Percentiles rank a stretch among this genome's conserved stretches.
phyloP scores from a whole-genome alignment of 2,888 invertebrate genomes.

The Aethes cnicana region DNA sequence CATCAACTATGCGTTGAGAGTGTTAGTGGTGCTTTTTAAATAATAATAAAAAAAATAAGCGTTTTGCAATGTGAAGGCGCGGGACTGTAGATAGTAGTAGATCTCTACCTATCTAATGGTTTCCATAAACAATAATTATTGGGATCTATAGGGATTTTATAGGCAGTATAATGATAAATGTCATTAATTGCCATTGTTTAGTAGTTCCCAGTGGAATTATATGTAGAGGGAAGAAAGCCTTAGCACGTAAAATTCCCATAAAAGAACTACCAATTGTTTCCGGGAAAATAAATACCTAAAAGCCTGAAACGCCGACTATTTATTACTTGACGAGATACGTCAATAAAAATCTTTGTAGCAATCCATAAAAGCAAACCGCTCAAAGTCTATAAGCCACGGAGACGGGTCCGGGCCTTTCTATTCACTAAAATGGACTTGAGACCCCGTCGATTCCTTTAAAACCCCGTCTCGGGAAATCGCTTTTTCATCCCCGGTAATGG shows the following conservation, averaged over 20 bases:
- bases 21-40: too few relatives aligned
- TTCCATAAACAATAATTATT: too few relatives aligned
- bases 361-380: slow-evolving; percentile 59
- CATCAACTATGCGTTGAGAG: too few relatives aligned
- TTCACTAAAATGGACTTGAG: slow-evolving; percentile 62
- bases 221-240: neutral
- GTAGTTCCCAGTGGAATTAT: too few relatives aligned
- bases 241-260: neutral
- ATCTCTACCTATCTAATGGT: too few relatives aligned
- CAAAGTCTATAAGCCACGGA: slow-evolving; percentile 60
- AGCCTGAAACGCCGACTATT: slow-evolving; percentile 32
- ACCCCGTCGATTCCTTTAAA: slow-evolving; percentile 71
- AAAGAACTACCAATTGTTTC: slow-evolving; percentile 21
- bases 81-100: too few relatives aligned
- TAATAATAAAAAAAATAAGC: too few relatives aligned
- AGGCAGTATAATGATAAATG: too few relatives aligned
- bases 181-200: too few relatives aligned
- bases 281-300: slow-evolving; percentile 7
- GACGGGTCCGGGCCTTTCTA: slow-evolving; percentile 46
- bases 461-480: slow-evolving; percentile 72
- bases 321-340: slow-evolving; percentile 45
- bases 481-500: slow-evolving; percentile 78
- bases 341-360: slow-evolving; percentile 58
- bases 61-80: too few relatives aligned
- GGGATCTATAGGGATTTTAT: too few relatives aligned